These are phyloP conservation scores for Microtus ochrogaster DNA, from an alignment of 2,113 vertebrate genomes.

Conservation along the genomic window DNA sequence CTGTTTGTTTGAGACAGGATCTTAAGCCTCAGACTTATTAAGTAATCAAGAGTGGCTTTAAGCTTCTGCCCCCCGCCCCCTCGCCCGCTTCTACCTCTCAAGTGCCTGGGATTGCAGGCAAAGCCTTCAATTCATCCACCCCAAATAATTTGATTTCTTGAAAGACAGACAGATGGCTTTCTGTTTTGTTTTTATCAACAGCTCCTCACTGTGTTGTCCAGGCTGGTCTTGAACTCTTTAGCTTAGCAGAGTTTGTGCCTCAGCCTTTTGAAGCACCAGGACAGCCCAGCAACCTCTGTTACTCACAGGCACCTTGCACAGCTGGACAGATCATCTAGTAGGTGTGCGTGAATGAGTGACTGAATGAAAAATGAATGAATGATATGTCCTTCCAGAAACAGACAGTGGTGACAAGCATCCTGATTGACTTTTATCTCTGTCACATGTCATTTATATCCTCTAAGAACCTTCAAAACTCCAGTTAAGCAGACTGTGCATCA, in stretches of 20 bases:
- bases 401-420: background rate
- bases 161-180: background rate
- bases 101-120: background rate
- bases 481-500: background rate
- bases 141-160: background rate
- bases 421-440: background rate
- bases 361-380: background rate
- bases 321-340: background rate
- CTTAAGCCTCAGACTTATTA: background rate
- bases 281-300: background rate
- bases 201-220: background rate
- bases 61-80: too few species aligned
- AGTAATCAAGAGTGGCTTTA: background rate
- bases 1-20: background rate
- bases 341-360: background rate
- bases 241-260: background rate
- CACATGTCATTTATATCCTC: background rate
- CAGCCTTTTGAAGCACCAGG: background rate
- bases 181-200: background rate
- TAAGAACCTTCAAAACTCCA: slow-evolving; percentile 37
- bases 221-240: background rate
- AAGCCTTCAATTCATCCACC: background rate
- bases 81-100: background rate
- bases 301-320: background rate
- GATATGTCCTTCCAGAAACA: background rate